phyloP scores from a whole-genome alignment of 2,797 vertebrate species.

The Capromys pilorides region DNA sequence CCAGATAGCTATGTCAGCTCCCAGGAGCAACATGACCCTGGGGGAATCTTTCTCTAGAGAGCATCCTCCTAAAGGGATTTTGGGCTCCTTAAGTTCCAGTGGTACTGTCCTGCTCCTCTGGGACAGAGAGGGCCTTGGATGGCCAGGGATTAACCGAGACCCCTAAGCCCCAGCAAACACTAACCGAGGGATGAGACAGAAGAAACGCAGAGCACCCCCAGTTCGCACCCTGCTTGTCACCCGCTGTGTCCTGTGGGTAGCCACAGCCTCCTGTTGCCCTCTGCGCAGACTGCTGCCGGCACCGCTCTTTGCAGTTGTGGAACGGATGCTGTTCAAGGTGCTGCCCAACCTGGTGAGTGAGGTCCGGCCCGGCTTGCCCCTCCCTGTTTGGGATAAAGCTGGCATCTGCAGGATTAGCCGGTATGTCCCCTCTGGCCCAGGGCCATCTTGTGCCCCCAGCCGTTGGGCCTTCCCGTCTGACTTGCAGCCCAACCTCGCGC shows the following conservation, averaged over 20 bases:
- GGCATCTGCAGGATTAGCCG: constrained; percentile 61
- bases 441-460: constrained; percentile 8
- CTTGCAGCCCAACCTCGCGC: background rate
- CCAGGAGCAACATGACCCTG: background rate
- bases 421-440: background rate
- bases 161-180: background rate
- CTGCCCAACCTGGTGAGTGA: constrained; percentile 82
- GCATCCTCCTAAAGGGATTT: background rate
- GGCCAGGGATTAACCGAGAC: background rate
- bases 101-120: background rate
- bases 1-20: too few species aligned
- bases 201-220: background rate
- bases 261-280: background rate
- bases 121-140: background rate
- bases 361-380: background rate
- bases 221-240: background rate
- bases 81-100: background rate
- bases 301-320: constrained; percentile 75
- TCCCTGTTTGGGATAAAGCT: background rate
- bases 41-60: background rate
- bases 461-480: background rate
- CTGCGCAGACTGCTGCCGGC: constrained; percentile 72
- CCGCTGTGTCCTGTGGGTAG: fast-evolving
- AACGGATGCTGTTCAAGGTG: constrained; percentile 61
- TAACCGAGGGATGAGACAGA: background rate